These are phyloP conservation scores for Lipophrys pholis DNA, from an alignment of 2,113 vertebrate genomes.

Conservation along the genomic window DNA sequence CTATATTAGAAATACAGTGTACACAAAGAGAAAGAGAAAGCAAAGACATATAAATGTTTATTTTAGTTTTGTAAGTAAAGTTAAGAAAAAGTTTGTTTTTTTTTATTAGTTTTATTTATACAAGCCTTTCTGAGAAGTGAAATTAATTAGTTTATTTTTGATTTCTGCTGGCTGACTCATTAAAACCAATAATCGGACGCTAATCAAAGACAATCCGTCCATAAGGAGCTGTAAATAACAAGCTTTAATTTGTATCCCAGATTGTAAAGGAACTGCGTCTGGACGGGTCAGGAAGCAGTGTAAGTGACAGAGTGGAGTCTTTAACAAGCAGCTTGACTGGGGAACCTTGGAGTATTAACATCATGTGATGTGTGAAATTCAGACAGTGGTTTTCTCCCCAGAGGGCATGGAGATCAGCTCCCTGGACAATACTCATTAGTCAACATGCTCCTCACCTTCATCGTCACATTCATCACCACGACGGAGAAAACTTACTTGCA, in stretches of 20 bases:
- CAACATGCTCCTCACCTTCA: constrained; percentile 85
- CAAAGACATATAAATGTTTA: too few relatives aligned
- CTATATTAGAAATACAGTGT: too few relatives aligned
- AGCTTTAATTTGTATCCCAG: not conserved
- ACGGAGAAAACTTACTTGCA: constrained; percentile 90
- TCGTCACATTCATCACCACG: constrained; percentile 93
- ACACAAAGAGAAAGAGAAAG: too few relatives aligned
- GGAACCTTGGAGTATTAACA: constrained; percentile 53
- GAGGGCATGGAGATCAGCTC: constrained; percentile 86
- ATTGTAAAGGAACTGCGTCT: not conserved
- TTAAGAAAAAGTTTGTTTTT: not conserved
- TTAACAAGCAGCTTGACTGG: constrained; percentile 64
- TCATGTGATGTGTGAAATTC: constrained; percentile 74
- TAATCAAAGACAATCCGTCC: too few relatives aligned
- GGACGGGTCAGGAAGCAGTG: constrained; percentile 8
- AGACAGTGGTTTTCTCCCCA: constrained; percentile 57
- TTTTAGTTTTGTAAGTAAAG: too few relatives aligned
- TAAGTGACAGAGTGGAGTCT: constrained; percentile 22
- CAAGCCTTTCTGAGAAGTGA: not conserved
- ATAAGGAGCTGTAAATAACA: not conserved
- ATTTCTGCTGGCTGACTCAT: not conserved
- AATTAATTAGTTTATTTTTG: not conserved
- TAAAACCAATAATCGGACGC: not conserved
- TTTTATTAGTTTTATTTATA: not conserved
- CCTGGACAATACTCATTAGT: constrained; percentile 82